Conservation (phyloP, 2,888 invertebrate genomes). For the Dicycla oo region DNA sequence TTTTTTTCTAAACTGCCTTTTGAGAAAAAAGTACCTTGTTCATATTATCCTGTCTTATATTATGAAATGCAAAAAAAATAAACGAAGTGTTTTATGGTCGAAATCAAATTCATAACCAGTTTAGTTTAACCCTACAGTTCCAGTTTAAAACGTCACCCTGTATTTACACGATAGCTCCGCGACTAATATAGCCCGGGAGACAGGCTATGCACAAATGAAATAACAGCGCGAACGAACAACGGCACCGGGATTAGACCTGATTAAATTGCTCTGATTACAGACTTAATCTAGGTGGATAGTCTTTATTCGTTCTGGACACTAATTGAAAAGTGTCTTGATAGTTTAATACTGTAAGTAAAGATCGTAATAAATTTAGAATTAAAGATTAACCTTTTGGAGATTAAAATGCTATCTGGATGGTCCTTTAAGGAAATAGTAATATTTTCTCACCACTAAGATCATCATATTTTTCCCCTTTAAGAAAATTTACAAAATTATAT, state of each 20-base stretch:
- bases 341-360: conserved; percentile 12
- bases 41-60: background rate
- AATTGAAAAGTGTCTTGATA: conserved; percentile 49
- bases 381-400: too few species aligned
- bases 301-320: conserved; percentile 54
- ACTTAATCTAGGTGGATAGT: conserved; percentile 47
- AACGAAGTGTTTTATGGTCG: background rate
- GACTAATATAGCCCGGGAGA: conserved; percentile 49
- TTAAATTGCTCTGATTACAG: conserved; percentile 56
- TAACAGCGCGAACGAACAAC: conserved; percentile 44
- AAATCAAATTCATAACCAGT: background rate
- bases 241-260: conserved; percentile 51
- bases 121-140: background rate
- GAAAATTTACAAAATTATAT: too few species aligned
- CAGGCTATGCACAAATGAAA: conserved; percentile 59
- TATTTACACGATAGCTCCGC: conserved; percentile 14
- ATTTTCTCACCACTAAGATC: too few species aligned
- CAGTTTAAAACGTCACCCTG: conserved; percentile 6
- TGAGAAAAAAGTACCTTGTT: background rate
- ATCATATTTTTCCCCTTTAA: too few species aligned
- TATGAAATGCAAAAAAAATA: background rate
- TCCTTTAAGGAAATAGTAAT: too few species aligned
- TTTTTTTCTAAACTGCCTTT: background rate
- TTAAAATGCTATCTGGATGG: too few species aligned
- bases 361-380: conserved; percentile 1